Conservation (phyloP, 1,140 invertebrate species). For the Lepidurus arcticus region DNA sequence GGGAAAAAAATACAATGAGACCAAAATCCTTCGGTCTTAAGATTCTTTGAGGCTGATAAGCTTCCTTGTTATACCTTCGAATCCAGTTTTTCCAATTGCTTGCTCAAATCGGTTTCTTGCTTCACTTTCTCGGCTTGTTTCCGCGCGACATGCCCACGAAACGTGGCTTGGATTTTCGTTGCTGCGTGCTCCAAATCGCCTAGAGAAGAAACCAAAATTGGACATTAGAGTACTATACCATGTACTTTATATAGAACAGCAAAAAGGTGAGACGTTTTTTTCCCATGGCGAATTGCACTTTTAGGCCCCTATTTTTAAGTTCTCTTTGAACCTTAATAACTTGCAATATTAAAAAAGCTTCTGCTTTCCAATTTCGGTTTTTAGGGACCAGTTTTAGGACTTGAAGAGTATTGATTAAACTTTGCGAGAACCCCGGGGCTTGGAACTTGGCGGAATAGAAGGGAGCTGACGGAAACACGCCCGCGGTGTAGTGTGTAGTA, state of each 20-base stretch:
- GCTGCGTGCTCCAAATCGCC: slow-evolving; percentile 55
- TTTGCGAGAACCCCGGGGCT: not conserved
- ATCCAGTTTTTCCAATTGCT: slow-evolving; percentile 49
- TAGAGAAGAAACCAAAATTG: not conserved
- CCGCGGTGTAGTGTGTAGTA: not conserved
- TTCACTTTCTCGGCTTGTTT: slow-evolving; percentile 54
- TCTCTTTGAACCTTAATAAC: not conserved
- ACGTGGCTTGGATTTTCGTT: slow-evolving; percentile 61
- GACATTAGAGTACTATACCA: not conserved
- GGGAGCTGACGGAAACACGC: not conserved
- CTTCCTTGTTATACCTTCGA: slow-evolving; percentile 58
- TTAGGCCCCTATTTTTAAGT: not conserved
- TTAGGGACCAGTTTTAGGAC: not conserved
- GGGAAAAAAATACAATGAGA: not conserved
- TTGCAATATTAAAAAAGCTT: not conserved
- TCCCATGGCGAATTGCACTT: not conserved
- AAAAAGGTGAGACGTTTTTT: too few species aligned
- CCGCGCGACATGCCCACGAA: slow-evolving; percentile 56
- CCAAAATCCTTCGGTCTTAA: not conserved
- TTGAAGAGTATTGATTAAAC: slow-evolving; percentile 5
- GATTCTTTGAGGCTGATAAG: slow-evolving; percentile 20
- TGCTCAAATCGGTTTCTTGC: slow-evolving; percentile 46
- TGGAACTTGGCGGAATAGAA: not conserved
- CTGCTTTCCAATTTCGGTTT: not conserved
- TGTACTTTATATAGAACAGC: not conserved